Evolutionary conservation across 2,888 invertebrate genomes (phyloP).

Genomic region (Thumatha senex): DNA sequence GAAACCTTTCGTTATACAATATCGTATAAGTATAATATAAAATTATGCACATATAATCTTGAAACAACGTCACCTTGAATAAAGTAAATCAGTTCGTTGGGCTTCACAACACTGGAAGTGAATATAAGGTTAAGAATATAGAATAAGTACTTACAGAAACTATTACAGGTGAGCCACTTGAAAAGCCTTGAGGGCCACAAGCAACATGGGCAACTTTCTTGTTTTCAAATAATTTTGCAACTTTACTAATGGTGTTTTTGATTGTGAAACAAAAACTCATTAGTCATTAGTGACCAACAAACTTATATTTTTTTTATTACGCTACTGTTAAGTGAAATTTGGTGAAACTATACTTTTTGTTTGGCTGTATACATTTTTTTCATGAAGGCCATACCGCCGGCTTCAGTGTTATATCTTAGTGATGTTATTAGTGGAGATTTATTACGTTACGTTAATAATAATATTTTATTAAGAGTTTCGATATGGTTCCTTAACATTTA

Average conservation of each 20-base stretch:
- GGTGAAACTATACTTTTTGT: too few relatives aligned
- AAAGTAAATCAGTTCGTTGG: neutral
- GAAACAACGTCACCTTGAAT: neutral
- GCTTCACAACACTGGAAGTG: neutral
- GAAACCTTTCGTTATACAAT: neutral
- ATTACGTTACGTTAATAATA: too few relatives aligned
- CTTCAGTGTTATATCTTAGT: too few relatives aligned
- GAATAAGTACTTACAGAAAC: constrained; percentile 4
- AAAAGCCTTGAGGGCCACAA: constrained; percentile 20
- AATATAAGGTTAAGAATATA: neutral
- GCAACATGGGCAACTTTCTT: constrained; percentile 3
- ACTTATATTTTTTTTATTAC: constrained; percentile 5
- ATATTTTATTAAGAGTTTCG: too few relatives aligned
- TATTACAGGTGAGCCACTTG: constrained; percentile 4
- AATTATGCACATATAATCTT: too few relatives aligned
- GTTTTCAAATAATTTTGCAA: constrained; percentile 1
- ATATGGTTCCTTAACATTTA: too few relatives aligned
- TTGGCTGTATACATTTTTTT: too few relatives aligned
- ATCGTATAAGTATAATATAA: too few relatives aligned
- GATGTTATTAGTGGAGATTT: too few relatives aligned
- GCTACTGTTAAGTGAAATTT: too few relatives aligned
- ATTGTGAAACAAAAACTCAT: constrained; percentile 2
- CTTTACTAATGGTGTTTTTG: neutral
- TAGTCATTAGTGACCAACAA: neutral
- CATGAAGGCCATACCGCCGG: too few relatives aligned